Conservation (phyloP, 2,113 vertebrate genomes). For the Nerophis lumbriciformis region DNA sequence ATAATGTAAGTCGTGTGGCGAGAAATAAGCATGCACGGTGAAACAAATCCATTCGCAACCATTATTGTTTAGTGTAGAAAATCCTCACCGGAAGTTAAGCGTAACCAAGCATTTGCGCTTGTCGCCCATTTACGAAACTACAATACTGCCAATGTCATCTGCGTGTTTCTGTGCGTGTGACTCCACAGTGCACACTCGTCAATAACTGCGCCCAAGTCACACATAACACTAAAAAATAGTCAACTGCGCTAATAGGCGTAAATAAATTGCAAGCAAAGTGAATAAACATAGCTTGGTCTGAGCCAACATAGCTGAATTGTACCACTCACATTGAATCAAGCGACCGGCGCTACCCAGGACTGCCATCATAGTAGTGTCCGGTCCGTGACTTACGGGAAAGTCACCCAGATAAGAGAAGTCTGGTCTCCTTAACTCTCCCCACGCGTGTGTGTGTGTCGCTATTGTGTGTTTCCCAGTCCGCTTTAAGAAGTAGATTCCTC, state of each 20-base stretch:
- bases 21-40: not conserved
- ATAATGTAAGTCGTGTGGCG: not conserved
- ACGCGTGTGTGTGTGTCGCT: not conserved
- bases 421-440: not conserved
- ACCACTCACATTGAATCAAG: slow-evolving; percentile 61
- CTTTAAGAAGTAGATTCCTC: slow-evolving; percentile 34
- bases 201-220: not conserved
- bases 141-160: slow-evolving; percentile 43
- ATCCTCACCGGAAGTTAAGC: not conserved
- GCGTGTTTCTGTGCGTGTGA: slow-evolving; percentile 8
- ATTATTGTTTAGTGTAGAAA: not conserved
- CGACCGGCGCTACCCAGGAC: slow-evolving; percentile 57
- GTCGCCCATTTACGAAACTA: not conserved
- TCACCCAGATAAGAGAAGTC: not conserved
- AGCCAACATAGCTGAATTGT: slow-evolving; percentile 17
- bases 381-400: not conserved
- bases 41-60: fast-evolving
- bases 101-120: not conserved
- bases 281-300: not conserved
- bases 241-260: not conserved
- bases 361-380: slow-evolving; percentile 49
- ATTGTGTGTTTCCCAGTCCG: not conserved
- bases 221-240: not conserved
- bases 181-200: not conserved
- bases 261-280: not conserved